Evolutionary conservation across 2,888 invertebrate species (phyloP).

Genomic region (Carterocephalus palaemon): DNA sequence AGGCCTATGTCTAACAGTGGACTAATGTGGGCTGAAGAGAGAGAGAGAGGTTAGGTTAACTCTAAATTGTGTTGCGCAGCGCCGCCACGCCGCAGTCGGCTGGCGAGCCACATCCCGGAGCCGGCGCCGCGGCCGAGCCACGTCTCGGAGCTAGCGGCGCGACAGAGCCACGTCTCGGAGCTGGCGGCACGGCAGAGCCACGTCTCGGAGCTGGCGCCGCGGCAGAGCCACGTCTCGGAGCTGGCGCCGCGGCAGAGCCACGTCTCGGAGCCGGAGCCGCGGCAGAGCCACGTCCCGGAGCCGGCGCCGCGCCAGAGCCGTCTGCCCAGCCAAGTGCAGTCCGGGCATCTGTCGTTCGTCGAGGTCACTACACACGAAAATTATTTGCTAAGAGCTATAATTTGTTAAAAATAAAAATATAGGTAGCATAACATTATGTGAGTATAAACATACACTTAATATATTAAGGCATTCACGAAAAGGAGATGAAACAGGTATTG

Average conservation of each 20-base stretch:
- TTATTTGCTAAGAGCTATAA: too few species aligned
- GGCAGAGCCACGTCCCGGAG: conserved; percentile 5
- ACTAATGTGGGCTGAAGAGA: too few species aligned
- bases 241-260: conserved; percentile 16
- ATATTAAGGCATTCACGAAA: too few species aligned
- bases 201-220: conserved; percentile 3
- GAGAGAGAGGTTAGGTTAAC: too few species aligned
- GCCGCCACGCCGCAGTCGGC: conserved; percentile 7
- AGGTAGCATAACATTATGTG: too few species aligned
- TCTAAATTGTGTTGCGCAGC: too few species aligned
- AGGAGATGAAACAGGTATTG: too few species aligned
- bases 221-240: conserved; percentile 18
- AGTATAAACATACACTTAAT: too few species aligned
- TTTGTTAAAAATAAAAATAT: too few species aligned
- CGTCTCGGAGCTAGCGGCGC: conserved; percentile 3
- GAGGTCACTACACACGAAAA: conserved; percentile 32
- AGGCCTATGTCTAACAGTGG: too few species aligned
- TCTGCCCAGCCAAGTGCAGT: conserved; percentile 5
- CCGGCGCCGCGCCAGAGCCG: conserved; percentile 17
- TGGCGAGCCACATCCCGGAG: conserved; percentile 10
- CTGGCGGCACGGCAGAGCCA: too few species aligned
- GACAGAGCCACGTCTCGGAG: conserved; percentile 24
- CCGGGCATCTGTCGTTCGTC: conserved; percentile 41
- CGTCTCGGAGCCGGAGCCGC: conserved; percentile 5
- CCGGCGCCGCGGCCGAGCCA: conserved; percentile 16